Base-by-base conservation (phyloP, 2,113 vertebrate species). In the Passer domesticus region DNA sequence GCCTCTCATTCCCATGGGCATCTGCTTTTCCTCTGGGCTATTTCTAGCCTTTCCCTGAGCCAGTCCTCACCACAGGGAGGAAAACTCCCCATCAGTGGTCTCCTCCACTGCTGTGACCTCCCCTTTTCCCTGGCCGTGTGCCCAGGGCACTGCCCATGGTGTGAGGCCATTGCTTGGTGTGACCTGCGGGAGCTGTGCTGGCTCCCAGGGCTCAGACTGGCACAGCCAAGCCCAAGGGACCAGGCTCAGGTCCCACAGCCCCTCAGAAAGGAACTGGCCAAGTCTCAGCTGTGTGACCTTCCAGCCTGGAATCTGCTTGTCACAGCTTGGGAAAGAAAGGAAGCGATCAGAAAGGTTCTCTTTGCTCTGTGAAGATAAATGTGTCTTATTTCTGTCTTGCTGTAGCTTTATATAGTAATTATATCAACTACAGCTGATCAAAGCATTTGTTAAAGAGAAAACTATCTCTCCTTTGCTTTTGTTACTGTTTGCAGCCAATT, bases 401-500 rank as follows among this genome's bases (percentile, higher is more conserved):
- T 95, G 96, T 73, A 97, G 97, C 97, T 98, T 98, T 97, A 97
- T 97, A 94, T 98, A 98, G 97, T 97, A 98, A 98, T 98, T 98
- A 97, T 97, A 98, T 98, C 97, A 98, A 97, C 97, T 95, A 92
- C 90, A 93, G 95, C 95, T 97, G 98, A 98, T 98, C 98, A 98
- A 98, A 98, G 98, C 97, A 98, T 97, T 98, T 98, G 98, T 98
- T 98, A 98, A 97, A 97, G 96, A 95, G 97, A 97, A 96, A 98
- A 94, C 96, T 97, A 95, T 97, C 97, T 98, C 97, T 96, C 95
- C 95, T 96, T 84, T 97, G 97, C 97, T 98, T 98, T 98, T 98
- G 97, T 98, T 98, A 89, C 86, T 90, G 90, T 96, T 96, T 95
- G 95, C 96, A 98, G 97, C 97, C 92, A 96, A 96, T 98, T 96